These are phyloP conservation scores for Entomyzon cyanotis DNA, from an alignment of 2,113 vertebrate genomes.

Conservation along the genomic window DNA sequence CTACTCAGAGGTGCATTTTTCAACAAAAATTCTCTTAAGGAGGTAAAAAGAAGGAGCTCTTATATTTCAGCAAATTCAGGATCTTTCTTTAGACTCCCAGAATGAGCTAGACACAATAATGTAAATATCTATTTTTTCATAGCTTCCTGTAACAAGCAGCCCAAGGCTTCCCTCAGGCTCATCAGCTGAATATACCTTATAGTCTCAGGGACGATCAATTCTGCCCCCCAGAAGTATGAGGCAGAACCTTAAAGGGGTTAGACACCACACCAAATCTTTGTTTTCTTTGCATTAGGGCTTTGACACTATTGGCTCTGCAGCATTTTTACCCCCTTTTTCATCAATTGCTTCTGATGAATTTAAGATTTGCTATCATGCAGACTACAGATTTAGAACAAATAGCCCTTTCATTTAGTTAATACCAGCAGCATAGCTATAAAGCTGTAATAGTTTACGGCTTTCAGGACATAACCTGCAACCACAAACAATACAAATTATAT, in stretches of 20 bases:
- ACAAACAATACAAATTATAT: constrained; percentile 74
- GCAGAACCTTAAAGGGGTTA: neutral
- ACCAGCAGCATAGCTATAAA: constrained; percentile 69
- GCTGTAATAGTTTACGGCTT: constrained; percentile 67
- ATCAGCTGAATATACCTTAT: neutral
- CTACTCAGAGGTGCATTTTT: neutral
- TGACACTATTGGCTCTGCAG: neutral
- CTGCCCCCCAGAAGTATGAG: neutral
- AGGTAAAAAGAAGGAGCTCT: neutral
- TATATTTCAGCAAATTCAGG: neutral
- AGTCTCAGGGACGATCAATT: neutral
- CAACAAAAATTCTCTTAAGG: neutral
- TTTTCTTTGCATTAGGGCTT: neutral
- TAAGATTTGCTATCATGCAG: constrained; percentile 23
- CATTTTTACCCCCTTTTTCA: constrained; percentile 40
- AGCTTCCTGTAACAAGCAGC: neutral
- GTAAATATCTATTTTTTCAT: constrained; percentile 27
- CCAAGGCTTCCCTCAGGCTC: neutral
- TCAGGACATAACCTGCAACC: constrained; percentile 72
- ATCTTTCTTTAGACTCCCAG: neutral
- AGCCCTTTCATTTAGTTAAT: constrained; percentile 71
- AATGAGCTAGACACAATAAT: neutral
- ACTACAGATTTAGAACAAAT: constrained; percentile 69
- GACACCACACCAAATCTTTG: neutral
- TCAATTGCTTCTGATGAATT: constrained; percentile 48